These are phyloP conservation scores for Rhimphoctona megacephalus DNA, from an alignment of 2,888 invertebrate genomes.

Conservation along the genomic window DNA sequence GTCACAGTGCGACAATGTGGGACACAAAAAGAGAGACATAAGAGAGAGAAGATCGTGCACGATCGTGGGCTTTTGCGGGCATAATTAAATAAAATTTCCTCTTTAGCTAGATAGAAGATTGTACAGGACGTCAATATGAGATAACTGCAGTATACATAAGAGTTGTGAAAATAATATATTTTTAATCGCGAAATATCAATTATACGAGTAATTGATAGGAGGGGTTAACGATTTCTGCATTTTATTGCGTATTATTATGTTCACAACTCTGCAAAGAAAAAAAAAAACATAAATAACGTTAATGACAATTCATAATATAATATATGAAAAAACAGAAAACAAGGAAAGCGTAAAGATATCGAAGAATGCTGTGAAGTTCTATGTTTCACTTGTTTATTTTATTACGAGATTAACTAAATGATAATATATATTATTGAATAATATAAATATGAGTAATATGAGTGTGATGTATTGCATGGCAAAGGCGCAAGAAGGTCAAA, in stretches of 20 bases:
- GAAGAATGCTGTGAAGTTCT: constrained; percentile 64
- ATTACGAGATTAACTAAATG: constrained; percentile 62
- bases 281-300: constrained; percentile 24
- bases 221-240: constrained; percentile 10
- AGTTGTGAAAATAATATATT: constrained; percentile 47
- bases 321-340: constrained; percentile 37
- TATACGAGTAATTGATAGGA: neutral
- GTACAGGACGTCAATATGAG: constrained; percentile 65
- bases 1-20: constrained; percentile 11
- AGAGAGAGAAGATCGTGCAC: constrained; percentile 8
- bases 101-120: constrained; percentile 58
- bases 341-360: constrained; percentile 52
- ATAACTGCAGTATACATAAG: constrained; percentile 20
- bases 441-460: constrained; percentile 19
- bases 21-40: neutral
- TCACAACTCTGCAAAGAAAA: constrained; percentile 32
- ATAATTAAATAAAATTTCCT: constrained; percentile 44
- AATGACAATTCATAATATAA: constrained; percentile 47
- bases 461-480: constrained; percentile 27
- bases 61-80: constrained; percentile 25
- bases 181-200: constrained; percentile 5
- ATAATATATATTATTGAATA: constrained; percentile 35
- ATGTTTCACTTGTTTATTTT: constrained; percentile 67
- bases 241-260: constrained; percentile 20
- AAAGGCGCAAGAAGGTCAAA: neutral